These are phyloP conservation scores for Octomys mimax DNA, from an alignment of 2,797 vertebrate species.

Conservation along the genomic window DNA sequence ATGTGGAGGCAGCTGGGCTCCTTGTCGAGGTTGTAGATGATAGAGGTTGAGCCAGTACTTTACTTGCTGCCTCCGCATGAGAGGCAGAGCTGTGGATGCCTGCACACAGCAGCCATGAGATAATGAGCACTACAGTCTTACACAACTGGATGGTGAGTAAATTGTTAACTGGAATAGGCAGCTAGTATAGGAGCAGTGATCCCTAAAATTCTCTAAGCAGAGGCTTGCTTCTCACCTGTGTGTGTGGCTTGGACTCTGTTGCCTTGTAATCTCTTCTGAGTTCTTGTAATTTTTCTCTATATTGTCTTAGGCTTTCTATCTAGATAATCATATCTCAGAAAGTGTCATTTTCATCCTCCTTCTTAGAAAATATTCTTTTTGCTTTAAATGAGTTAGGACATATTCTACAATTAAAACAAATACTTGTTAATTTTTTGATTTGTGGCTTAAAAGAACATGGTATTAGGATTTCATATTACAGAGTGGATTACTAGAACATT, in stretches of 20 bases:
- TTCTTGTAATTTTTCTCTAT: slow-evolving; percentile 40
- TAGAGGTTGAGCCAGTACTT: background rate
- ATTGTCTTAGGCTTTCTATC: background rate
- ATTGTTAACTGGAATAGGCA: background rate
- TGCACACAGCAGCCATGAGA: background rate
- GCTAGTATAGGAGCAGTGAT: background rate
- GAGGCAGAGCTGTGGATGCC: background rate
- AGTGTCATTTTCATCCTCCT: background rate
- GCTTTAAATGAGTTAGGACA: slow-evolving; percentile 3
- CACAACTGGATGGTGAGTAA: background rate
- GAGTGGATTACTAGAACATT: background rate
- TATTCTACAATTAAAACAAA: background rate
- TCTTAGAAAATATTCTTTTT: background rate
- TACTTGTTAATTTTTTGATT: background rate
- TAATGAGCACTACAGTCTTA: background rate
- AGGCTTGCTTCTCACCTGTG: background rate
- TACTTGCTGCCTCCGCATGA: background rate
- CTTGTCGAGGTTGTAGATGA: background rate
- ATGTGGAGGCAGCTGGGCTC: background rate
- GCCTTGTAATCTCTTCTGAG: background rate
- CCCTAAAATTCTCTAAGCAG: background rate
- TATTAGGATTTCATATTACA: slow-evolving; percentile 6
- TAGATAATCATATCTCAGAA: background rate
- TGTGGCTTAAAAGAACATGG: slow-evolving; percentile 16
- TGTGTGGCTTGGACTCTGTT: slow-evolving; percentile 5